Evolutionary conservation across 2,113 vertebrate species (phyloP).

Genomic region (Lycocorax pyrrhopterus): DNA sequence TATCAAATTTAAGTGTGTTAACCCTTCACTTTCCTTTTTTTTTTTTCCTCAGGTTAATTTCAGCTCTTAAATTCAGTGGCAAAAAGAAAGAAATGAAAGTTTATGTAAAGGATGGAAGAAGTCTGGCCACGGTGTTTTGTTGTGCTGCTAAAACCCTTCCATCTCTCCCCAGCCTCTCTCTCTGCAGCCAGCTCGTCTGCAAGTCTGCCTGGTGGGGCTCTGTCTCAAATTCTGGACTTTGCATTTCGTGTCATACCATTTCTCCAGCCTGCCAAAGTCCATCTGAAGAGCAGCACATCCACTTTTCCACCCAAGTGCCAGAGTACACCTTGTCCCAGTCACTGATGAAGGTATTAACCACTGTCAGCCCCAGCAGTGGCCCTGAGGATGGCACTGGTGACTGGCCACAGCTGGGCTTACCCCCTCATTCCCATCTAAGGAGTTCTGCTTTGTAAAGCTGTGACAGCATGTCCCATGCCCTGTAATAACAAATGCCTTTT

Average conservation of each 20-base stretch:
- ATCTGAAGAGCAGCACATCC: neutral
- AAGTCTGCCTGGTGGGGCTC: neutral
- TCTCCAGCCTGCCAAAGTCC: neutral
- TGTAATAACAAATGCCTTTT: neutral
- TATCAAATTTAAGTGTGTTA: slow-evolving; percentile 14
- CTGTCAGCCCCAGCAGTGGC: neutral
- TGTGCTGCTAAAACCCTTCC: neutral
- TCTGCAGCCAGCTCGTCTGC: neutral
- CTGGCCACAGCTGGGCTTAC: neutral
- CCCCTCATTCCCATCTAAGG: neutral
- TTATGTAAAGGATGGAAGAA: neutral
- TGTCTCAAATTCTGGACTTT: neutral
- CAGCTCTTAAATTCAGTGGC: neutral
- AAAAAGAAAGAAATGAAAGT: neutral
- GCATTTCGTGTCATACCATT: neutral
- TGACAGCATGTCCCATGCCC: neutral
- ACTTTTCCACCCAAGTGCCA: neutral
- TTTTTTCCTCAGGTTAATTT: neutral
- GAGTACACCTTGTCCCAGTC: accelerated
- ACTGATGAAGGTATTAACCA: neutral
- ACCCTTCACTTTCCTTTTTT: neutral
- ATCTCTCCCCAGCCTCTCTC: neutral
- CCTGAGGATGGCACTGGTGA: neutral
- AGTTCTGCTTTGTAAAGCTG: neutral
- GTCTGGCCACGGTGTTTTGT: accelerated